Evolutionary conservation across 2,113 vertebrate genomes (phyloP).

Genomic region (Ceyx cyanopectus): DNA sequence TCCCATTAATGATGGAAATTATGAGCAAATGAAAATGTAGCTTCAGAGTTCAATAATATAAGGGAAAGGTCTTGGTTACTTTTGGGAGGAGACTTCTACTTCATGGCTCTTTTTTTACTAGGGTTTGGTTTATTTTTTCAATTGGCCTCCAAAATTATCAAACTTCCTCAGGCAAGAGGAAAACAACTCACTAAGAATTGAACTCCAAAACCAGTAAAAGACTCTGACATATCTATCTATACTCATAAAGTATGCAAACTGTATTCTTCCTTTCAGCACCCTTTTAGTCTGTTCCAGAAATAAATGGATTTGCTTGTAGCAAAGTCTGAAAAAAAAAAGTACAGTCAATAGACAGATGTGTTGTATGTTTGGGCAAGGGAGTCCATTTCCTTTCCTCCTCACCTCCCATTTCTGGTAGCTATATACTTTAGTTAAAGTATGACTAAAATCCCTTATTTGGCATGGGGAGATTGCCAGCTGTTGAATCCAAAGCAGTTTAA

Average conservation of each 20-base stretch:
- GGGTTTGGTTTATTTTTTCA: background rate
- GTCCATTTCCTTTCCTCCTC: background rate
- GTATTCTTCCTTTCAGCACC: constrained; percentile 54
- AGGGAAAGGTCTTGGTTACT: background rate
- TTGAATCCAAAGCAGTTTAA: constrained; percentile 57
- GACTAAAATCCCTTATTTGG: constrained; percentile 42
- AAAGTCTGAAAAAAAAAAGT: constrained; percentile 16
- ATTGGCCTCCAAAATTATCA: background rate
- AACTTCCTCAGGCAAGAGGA: background rate
- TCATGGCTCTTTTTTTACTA: background rate
- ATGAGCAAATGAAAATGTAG: background rate
- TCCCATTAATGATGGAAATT: background rate
- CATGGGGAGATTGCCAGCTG: constrained; percentile 58
- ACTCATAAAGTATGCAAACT: constrained; percentile 52
- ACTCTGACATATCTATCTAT: constrained; percentile 35
- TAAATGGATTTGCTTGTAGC: constrained; percentile 39
- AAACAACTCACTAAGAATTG: constrained; percentile 14
- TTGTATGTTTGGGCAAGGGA: constrained; percentile 9
- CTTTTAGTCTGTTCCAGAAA: constrained; percentile 31
- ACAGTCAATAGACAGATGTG: constrained; percentile 18
- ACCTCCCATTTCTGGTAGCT: constrained; percentile 7
- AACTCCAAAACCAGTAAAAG: constrained; percentile 1
- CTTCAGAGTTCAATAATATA: background rate
- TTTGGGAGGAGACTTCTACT: background rate
- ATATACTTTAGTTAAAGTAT: constrained; percentile 33